Conservation (phyloP, 53 echinoderm and acorn worm species). For the Antedon mediterranea region DNA sequence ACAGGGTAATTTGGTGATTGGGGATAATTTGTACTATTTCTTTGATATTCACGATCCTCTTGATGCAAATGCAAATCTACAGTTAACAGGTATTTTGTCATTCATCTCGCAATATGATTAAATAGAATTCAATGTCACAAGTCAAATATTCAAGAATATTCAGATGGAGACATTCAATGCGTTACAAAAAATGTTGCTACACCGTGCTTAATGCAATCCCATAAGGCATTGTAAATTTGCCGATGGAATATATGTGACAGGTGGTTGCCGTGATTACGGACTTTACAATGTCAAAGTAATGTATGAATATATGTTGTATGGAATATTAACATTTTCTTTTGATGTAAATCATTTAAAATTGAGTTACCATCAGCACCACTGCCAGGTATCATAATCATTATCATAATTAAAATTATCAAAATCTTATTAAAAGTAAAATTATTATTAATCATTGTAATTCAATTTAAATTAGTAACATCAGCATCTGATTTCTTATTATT, state of each 20-base stretch:
- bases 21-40: too few species aligned
- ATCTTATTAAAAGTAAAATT: not conserved
- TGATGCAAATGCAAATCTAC: too few species aligned
- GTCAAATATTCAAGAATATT: too few species aligned
- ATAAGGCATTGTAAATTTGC: not conserved
- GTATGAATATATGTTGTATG: not conserved
- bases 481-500: too few species aligned
- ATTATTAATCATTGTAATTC: too few species aligned
- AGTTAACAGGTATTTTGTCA: too few species aligned
- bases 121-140: too few species aligned
- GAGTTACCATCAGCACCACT: not conserved
- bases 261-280: not conserved
- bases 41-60: too few species aligned
- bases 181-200: not conserved
- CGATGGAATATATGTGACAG: not conserved
- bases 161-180: not conserved
- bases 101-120: too few species aligned
- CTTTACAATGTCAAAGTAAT: not conserved
- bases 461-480: too few species aligned
- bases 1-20: too few species aligned
- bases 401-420: slow-evolving; percentile 12
- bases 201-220: not conserved
- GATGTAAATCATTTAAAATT: not conserved
- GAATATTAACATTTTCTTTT: too few species aligned
- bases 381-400: slow-evolving; percentile 1